Base-by-base conservation (phyloP, 2,797 vertebrate species). In the Brachyrhaphis roseni region DNA sequence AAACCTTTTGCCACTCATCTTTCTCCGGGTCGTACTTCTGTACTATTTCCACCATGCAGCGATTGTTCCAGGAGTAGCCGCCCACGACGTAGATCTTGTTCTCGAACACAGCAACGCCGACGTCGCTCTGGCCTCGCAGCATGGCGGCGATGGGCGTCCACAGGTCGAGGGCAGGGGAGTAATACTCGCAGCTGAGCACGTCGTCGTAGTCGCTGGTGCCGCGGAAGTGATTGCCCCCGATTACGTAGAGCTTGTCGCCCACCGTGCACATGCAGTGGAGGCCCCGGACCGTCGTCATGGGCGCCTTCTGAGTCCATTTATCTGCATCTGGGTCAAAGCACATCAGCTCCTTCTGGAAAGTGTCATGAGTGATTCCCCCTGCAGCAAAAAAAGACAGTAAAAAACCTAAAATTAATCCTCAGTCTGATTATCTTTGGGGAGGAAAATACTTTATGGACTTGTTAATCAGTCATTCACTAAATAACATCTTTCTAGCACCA, bases 191-290 rank as follows among this genome's bases (percentile, higher is more conserved):
- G 96, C 97, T 98, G 85, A 99, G 96, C 87, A 99, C 98, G 77
- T 99, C 98, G 15, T 99, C 98, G 66, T 99, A 99, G 95, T 99
- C 98, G 81, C 98, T 99, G 31, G 98, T 99, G 93, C 98, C 98
- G 78, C 98, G 95, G 90, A 99, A 99, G 91, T 99, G 98, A 90
- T 99, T 99, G 23, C 98, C 98, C 15, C 98, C 98, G 11, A 99
- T 99, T 64, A 99, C 98, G 26, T 99, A 99, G 0, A 99, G 97
- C 64, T 97, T 97, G 92, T 99, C 98, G 59, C 97, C 98, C 75
- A 99, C 98, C 0, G 98, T 99, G 93, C 98, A 99, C 98, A 99
- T 99, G 95, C 98, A 99, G 86, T 99, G 98, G 73, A 99, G 97
- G 77, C 98, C 98, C 31, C 98, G 96, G 78, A 99, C 98, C 0